These are phyloP conservation scores for Graptemys geographica DNA, from an alignment of 2,797 vertebrate species.

Conservation along the genomic window DNA sequence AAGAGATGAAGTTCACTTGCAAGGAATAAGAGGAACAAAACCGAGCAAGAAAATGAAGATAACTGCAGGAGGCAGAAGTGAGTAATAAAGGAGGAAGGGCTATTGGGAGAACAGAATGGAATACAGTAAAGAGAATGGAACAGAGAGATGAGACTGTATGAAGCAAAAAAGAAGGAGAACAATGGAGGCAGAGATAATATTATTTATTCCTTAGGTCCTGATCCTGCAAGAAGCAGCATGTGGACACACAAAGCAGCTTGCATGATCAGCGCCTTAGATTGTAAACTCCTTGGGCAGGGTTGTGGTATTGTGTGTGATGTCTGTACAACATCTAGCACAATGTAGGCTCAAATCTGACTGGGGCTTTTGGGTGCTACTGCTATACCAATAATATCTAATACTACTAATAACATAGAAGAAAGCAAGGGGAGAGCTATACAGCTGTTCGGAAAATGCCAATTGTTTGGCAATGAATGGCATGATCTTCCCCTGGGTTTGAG, in stretches of 20 bases:
- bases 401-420: fast-evolving
- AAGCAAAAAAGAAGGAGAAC: not conserved
- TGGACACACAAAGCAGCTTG: not conserved
- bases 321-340: not conserved
- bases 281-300: not conserved
- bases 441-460: not conserved
- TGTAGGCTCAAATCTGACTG: not conserved
- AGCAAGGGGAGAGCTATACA: not conserved
- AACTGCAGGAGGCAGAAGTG: not conserved
- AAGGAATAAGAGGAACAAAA: not conserved
- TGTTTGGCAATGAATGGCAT: not conserved
- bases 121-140: not conserved
- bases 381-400: not conserved
- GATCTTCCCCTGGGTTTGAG: not conserved
- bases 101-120: not conserved
- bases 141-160: not conserved
- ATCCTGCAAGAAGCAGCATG: not conserved
- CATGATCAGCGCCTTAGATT: not conserved
- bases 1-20: not conserved
- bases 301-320: not conserved
- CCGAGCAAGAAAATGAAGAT: not conserved
- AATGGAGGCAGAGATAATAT: not conserved
- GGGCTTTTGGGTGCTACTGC: not conserved
- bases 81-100: not conserved
- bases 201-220: not conserved